Evolutionary conservation across 53 echinoderm and acorn worm genomes (phyloP).

Genomic region (Paracentrotus lividus): DNA sequence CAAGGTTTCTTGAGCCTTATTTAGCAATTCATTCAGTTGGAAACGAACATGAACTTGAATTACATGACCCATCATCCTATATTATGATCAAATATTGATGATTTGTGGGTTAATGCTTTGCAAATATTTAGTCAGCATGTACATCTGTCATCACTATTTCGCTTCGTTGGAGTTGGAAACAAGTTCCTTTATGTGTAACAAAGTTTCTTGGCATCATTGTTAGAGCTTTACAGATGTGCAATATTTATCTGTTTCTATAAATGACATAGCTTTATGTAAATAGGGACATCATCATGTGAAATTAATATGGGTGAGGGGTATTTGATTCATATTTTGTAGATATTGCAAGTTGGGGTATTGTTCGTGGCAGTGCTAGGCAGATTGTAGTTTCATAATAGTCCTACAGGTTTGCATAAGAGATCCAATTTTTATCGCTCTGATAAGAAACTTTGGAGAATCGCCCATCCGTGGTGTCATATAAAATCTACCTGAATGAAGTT

Average conservation of each 20-base stretch:
- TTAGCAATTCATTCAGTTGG: not conserved
- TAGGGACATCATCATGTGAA: not conserved
- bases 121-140: conserved; percentile 6
- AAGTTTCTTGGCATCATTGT: not conserved
- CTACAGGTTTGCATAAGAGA: not conserved
- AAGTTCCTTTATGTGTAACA: not conserved
- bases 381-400: not conserved
- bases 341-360: not conserved
- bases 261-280: not conserved
- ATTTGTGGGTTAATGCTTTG: too few species aligned
- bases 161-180: not conserved
- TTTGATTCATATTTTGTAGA: not conserved
- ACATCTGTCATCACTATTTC: not conserved
- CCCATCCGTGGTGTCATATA: not conserved
- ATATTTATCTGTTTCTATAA: not conserved
- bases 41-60: not conserved
- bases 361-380: not conserved
- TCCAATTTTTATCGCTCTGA: conserved; percentile 37
- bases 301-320: not conserved
- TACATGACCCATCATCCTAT: not conserved
- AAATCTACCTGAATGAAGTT: not conserved
- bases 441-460: not conserved
- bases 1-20: not conserved
- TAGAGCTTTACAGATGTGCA: not conserved
- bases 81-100: too few species aligned